phyloP scores from a whole-genome alignment of 1,140 invertebrate genomes.

The Bombus huntii region DNA sequence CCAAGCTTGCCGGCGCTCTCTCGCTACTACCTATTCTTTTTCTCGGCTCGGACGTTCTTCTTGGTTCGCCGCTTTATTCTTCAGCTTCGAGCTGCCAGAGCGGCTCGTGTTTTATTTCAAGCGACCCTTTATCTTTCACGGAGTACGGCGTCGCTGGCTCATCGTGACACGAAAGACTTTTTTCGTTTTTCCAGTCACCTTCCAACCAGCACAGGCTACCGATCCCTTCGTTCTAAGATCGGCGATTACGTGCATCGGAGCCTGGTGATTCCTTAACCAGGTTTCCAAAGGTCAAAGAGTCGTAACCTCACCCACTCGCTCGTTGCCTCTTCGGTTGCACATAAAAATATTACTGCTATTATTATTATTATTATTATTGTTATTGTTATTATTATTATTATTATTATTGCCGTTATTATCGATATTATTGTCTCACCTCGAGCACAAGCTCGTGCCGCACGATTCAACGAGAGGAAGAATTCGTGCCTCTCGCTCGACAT shows the following conservation, averaged over 20 bases:
- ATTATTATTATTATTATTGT: slow-evolving; percentile 58
- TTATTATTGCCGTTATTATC: slow-evolving; percentile 55
- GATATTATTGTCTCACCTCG: slow-evolving; percentile 53
- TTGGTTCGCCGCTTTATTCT: slow-evolving; percentile 37
- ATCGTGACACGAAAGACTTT: slow-evolving; percentile 43
- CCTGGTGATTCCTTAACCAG: neutral
- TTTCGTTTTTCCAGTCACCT: slow-evolving; percentile 50
- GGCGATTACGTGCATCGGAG: slow-evolving; percentile 9
- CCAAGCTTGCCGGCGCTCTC: slow-evolving; percentile 16
- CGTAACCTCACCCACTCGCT: slow-evolving; percentile 43
- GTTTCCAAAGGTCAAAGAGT: slow-evolving; percentile 42
- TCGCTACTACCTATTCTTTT: slow-evolving; percentile 25
- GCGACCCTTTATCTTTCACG: slow-evolving; percentile 29
- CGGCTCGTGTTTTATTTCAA: slow-evolving; percentile 62
- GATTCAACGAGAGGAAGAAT: slow-evolving; percentile 13
- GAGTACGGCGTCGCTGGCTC: slow-evolving; percentile 31
- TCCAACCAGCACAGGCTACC: slow-evolving; percentile 27
- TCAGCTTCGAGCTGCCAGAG: slow-evolving; percentile 3
- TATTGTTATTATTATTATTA: slow-evolving; percentile 61
- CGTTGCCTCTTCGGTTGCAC: slow-evolving; percentile 27
- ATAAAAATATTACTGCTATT: slow-evolving; percentile 69
- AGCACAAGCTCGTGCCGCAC: slow-evolving; percentile 44
- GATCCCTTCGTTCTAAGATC: slow-evolving; percentile 20
- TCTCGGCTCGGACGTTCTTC: neutral
- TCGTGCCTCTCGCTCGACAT: slow-evolving; percentile 3